Evolutionary conservation across 2,797 vertebrate species (phyloP).

Genomic region (Pangasius larnaudii): DNA sequence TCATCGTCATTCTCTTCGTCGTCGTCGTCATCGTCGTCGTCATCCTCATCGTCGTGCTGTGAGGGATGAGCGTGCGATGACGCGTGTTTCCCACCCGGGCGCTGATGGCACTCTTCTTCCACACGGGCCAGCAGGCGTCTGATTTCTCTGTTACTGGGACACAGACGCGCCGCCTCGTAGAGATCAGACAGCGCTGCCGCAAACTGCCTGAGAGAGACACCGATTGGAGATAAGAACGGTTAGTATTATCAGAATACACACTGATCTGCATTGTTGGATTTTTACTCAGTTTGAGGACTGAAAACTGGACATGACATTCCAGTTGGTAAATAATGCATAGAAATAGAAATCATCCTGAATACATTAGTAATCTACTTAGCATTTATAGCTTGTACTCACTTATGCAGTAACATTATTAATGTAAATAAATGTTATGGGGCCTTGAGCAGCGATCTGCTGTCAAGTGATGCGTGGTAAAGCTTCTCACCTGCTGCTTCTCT

Average conservation of each 20-base stretch:
- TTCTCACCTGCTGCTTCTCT: conserved; percentile 95
- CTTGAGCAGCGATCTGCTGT: not conserved
- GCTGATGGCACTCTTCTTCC: conserved; percentile 92
- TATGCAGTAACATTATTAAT: not conserved
- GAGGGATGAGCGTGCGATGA: conserved; percentile 69
- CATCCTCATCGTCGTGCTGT: conserved; percentile 71
- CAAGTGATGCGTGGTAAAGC: not conserved
- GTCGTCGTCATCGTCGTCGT: conserved; percentile 58
- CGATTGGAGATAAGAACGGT: not conserved
- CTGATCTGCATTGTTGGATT: not conserved
- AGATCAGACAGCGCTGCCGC: conserved; percentile 90
- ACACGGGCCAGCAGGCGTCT: conserved; percentile 88
- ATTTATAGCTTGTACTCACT: not conserved
- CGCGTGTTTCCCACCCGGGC: conserved; percentile 71
- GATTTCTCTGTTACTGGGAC: conserved; percentile 93
- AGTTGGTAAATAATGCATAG: not conserved
- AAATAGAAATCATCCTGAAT: not conserved
- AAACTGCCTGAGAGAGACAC: conserved; percentile 83
- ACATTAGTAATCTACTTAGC: not conserved
- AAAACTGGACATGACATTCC: not conserved
- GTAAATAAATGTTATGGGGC: not conserved
- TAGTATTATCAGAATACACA: not conserved
- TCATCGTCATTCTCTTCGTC: conserved; percentile 75
- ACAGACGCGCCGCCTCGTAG: conserved; percentile 89
- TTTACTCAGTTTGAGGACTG: no score